Evolutionary conservation across 1,140 invertebrate species (phyloP).

Genomic region (Ridgeia piscesae): DNA sequence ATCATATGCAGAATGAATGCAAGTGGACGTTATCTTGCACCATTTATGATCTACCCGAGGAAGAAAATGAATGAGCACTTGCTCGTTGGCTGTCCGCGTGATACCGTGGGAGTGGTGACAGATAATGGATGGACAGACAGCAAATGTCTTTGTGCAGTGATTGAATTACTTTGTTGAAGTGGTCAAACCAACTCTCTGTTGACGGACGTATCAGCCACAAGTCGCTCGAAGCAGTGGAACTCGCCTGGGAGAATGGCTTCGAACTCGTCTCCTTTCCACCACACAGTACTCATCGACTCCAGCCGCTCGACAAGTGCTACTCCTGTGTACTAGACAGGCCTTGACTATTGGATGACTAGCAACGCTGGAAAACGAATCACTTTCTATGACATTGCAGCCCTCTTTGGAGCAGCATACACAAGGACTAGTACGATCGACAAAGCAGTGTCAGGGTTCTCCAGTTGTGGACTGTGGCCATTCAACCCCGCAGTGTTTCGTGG

Average conservation of each 20-base stretch:
- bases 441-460: constrained; percentile 12
- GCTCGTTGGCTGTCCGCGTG: constrained; percentile 43
- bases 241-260: constrained; percentile 34
- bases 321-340: constrained; percentile 24
- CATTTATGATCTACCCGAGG: constrained; percentile 46
- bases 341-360: constrained; percentile 44
- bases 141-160: constrained; percentile 34
- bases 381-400: constrained; percentile 45
- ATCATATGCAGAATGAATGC: constrained; percentile 35
- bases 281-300: constrained; percentile 40
- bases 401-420: constrained; percentile 27
- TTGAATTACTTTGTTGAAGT: constrained; percentile 31
- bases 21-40: constrained; percentile 40
- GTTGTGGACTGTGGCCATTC: constrained; percentile 19
- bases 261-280: constrained; percentile 36
- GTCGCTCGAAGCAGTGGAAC: constrained; percentile 24
- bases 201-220: constrained; percentile 40
- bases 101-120: constrained; percentile 27
- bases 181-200: constrained; percentile 40
- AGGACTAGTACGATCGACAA: constrained; percentile 9
- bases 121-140: constrained; percentile 34
- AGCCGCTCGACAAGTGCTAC: constrained; percentile 35
- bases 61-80: constrained; percentile 47
- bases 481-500: constrained; percentile 23
- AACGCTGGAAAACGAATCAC: constrained; percentile 43